Evolutionary conservation across 2,888 invertebrate genomes (phyloP), one percentile per base, ranked within the genome.

Genomic region (Cantharis rufa): DNA sequence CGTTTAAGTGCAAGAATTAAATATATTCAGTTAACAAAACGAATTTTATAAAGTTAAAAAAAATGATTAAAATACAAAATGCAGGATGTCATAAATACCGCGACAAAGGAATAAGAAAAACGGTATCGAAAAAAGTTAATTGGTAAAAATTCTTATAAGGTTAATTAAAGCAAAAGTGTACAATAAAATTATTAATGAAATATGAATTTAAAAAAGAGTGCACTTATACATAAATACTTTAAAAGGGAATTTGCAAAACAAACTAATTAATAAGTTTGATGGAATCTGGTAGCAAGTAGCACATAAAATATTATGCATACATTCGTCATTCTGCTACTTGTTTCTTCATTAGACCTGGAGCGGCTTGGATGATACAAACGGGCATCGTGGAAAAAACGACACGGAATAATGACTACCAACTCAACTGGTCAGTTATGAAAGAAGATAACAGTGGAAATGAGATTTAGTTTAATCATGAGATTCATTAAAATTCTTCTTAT

Each of bases 291-390:
- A 81, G 81, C 80, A 80, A 80, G 82, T 82, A 82, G 82, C 81
- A 80, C 82, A 83, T 83, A 82, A 82, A 81, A 82, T 83, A 81
- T 83, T 81, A 83, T 82, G 81, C 82, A 81, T 78, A 81, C 80
- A 83, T 83, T 82, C 81, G 83, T 83, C 83, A 83, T 79, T 79
- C 81, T 78, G 82, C 83, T 83, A 82, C 83, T 84, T 84, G 84
- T 82, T 83, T 83, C 84, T 84, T 84, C 84, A 84, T 84, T 84
- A 83, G 80, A 79, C 81, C 73, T 81, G 80, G 81, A 79, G 82
- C 82, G 82, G 82, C 80, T 75, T 78, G 15, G 80, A 81, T 82
- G 81, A 83, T 83, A 83, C 81, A 82, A 83, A 81, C 78, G 80
- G 82, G 80, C 82, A 83, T 82, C 83, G 81, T 79, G 81, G 81